Evolutionary conservation across 2,888 invertebrate species (phyloP), one percentile per base, ranked within the genome.

Genomic region (Masnerella sp.): DNA sequence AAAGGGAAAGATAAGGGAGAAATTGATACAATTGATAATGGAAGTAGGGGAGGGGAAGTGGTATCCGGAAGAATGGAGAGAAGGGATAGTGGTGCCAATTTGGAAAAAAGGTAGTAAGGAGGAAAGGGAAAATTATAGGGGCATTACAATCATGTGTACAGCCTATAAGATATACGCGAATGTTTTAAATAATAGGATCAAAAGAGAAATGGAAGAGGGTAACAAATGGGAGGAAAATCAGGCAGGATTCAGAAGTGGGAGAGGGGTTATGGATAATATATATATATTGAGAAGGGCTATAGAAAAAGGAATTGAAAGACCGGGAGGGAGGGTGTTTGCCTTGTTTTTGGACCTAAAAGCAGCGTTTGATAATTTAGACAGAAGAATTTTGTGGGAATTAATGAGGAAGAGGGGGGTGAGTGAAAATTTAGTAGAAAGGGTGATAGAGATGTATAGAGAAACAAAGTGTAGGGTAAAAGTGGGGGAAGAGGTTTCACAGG

Each of bases 51-150:
- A 20, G 36, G 36, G 14, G 12, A 14, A 9, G 25, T 22, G 8
- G n/a, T 51, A 18, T n/a, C 32, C 12, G 11, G 51, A 36, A 30
- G 36, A 30, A 30, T 49, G 17, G 32, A 30, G 30, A 8, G 30
- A 49, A 17, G 36, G 52, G 8, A 5, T 18, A 2, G 17, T 15
- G 2, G 38, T 38, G 9, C 28, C 28, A 5, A 36, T 20, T n/a
- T 18, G 11, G 5, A 34, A 20, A 7, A 52, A 22, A 22, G 52
- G 17, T 4, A 14, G 14, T 20, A 34, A 17, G 11, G 52, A 17
- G 14, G 14, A 18, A 20, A 8, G 14, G 9, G n/a, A 17, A 12
- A 18, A 18, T 17, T 17, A 36, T n/a, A 30, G 20, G 7, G n/a
- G n/a, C 5, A 8, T 17, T 8, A n/a, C 36, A 3, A 12, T 32